Evolutionary conservation across 2,888 invertebrate genomes (phyloP).

Genomic region (Phlogophora meticulosa): DNA sequence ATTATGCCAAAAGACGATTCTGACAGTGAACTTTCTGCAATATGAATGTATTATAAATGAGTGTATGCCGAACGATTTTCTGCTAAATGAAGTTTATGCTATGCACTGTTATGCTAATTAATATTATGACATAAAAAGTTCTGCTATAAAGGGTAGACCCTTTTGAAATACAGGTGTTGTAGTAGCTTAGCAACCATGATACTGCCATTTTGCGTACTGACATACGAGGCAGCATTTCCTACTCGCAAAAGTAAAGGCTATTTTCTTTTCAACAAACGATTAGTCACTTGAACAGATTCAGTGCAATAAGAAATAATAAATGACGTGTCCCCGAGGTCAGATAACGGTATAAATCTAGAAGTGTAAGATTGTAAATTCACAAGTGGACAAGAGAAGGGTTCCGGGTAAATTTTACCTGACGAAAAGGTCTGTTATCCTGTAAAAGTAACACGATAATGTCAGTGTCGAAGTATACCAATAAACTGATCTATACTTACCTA

Average conservation of each 20-base stretch:
- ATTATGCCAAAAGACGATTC: too few species aligned
- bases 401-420: constrained; percentile 40
- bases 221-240: not conserved
- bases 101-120: too few species aligned
- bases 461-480: not conserved
- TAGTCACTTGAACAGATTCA: constrained; percentile 36
- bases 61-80: too few species aligned
- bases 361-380: constrained; percentile 36
- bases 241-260: not conserved
- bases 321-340: constrained; percentile 40
- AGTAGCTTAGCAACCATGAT: not conserved
- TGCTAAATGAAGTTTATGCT: too few species aligned
- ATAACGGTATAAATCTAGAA: constrained; percentile 25
- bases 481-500: not conserved
- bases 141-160: too few species aligned
- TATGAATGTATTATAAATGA: too few species aligned
- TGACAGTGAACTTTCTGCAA: too few species aligned
- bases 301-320: constrained; percentile 22
- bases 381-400: constrained; percentile 50
- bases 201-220: not conserved
- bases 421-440: constrained; percentile 16
- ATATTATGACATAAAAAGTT: too few species aligned
- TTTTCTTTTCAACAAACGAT: constrained; percentile 21
- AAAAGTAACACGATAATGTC: not conserved
- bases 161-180: not conserved